Evolutionary conservation across 2,888 invertebrate species (phyloP).

Genomic region (Dastarcus helophoroides): DNA sequence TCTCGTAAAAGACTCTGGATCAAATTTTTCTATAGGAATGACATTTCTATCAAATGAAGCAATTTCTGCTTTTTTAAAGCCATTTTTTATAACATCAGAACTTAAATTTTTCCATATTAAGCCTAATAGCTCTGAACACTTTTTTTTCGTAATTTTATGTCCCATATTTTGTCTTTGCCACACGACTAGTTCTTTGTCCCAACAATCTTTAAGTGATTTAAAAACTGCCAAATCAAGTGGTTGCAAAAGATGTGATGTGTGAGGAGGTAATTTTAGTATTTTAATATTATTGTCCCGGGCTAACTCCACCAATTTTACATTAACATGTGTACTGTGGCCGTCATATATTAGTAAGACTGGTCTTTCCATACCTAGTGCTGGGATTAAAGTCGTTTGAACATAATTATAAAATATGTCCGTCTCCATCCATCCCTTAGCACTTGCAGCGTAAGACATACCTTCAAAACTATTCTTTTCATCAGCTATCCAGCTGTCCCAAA

Average conservation of each 20-base stretch:
- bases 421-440: conserved; percentile 21
- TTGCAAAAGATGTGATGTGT: conserved; percentile 21
- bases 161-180: conserved; percentile 3
- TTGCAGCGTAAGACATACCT: conserved; percentile 9
- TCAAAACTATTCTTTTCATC: conserved; percentile 13
- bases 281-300: conserved; percentile 15
- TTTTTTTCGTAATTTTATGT: neutral
- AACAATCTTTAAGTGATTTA: conserved; percentile 12
- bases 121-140: too few relatives aligned
- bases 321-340: conserved; percentile 24
- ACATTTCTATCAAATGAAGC: too few relatives aligned
- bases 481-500: conserved; percentile 23
- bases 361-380: conserved; percentile 19
- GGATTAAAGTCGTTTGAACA: conserved; percentile 22
- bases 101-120: too few relatives aligned
- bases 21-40: too few relatives aligned
- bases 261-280: conserved; percentile 25
- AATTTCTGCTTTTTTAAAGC: too few relatives aligned
- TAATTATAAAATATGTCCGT: conserved; percentile 25
- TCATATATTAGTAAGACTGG: conserved; percentile 26
- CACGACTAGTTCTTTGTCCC: conserved; percentile 9
- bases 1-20: too few relatives aligned
- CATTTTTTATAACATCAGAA: too few relatives aligned
- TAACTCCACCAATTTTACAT: conserved; percentile 14
- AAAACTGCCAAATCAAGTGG: conserved; percentile 22